Evolutionary conservation across 2,113 vertebrate species (phyloP), one percentile per base, ranked within the genome.

Genomic region (Apeltes quadracus): DNA sequence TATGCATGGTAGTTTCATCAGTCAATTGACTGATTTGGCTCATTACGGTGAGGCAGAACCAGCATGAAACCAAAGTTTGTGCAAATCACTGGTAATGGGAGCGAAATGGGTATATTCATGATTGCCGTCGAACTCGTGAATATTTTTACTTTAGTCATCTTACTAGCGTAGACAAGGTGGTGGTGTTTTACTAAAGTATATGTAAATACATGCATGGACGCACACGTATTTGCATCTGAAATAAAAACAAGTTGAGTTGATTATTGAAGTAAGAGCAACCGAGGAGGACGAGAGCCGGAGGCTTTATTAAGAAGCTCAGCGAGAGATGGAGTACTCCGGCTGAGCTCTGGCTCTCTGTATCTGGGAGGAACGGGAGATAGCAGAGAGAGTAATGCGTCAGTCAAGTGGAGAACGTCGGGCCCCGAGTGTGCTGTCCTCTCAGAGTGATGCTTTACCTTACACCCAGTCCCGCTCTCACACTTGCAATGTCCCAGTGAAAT

Each of bases 401-500:
- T 55, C 61, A 78, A 67, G 50, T 67, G 38, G 69, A 75, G 63
- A 63, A 76, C 5, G 14, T 61, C 57, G 36, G 69, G 15, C 66
- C 48, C 18, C 0, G 51, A 34, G 53, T 75, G 59, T 53, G 59
- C 38, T 58, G 36, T 79, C 65, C 44, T 44, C 62, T 69, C 11
- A 6, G 15, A 16, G 34, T 82, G 76, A 85, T 77, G 50, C 27
- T 79, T 87, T 78, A 69, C 64, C 68, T 73, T 69, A 76, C 64
- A 50, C 63, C n/a, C 63, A 16, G 32, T 32, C 55, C 46, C 27
- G 65, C 61, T 66, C 69, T 44, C 76, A 76, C 61, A 48, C 39
- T 66, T 65, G 56, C 57, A 44, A 67, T 58, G 51, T 66, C 69
- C 75, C 34, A 59, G 64, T 23, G 69, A 55, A 77, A 59, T 61